Evolutionary conservation across 1,140 invertebrate genomes (phyloP), one percentile per base, ranked within the genome.

Genomic region (Amphibalanus amphitrite): DNA sequence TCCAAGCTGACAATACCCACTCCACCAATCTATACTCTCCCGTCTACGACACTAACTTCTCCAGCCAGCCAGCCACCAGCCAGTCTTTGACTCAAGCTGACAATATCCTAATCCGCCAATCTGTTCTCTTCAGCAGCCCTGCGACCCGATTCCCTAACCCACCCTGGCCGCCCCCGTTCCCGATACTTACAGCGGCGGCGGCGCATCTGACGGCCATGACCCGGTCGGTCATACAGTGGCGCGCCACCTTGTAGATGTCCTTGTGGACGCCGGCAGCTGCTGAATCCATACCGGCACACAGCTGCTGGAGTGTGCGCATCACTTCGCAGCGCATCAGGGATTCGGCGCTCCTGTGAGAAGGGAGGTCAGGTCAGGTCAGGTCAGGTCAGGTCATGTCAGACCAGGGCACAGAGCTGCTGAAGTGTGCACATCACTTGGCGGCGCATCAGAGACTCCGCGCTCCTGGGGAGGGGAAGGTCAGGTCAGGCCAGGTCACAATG

Each of bases 371-470:
- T 59, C 25, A 59, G 47, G 47, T 59, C 25, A 59, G 47, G 47
- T 59, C 25, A 59, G 47, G 47, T 59, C 25, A 59, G 47, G 47
- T 59, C 25, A 59, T 13, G 47, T 59, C 47, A 59, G 47, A 25
- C 13, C 25, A 59, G 47, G 71, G 86, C 84, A 76, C 89, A 90
- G 29, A 92, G 85, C 84, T 86, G 75, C 80, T 96, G 91, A 73
- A 98, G 81, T 3, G 95, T 97, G 73, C 90, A 85, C 91, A 99
- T 96, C 71, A 97, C 97, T 83, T 99, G 95, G 77, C 95, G 90
- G 73, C 97, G 84, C 3, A 89, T 91, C 80, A 96, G 94, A 0
- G 95, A 98, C 83, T 99, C 97, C 6, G 93, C 92, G 82, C 90
- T 97, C 77, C 92, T 88, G 69, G 98, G 20, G 28, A 64, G 72